Base-by-base conservation (phyloP, 2,113 vertebrate species). In the Athene cunicularia region DNA sequence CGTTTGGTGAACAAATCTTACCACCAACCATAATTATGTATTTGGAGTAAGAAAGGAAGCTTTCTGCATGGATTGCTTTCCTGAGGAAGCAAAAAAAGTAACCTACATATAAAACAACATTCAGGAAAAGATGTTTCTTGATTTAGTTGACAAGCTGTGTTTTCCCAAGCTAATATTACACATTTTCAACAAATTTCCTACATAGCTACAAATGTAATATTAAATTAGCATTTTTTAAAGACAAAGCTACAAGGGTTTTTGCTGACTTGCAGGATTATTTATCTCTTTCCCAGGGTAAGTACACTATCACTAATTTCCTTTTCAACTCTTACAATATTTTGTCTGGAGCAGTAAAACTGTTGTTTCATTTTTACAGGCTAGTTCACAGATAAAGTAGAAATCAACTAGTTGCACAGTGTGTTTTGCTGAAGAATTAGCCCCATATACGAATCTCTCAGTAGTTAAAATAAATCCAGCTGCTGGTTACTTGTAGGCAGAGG, bases 381-480 rank as follows among this genome's bases (percentile, higher is more conserved):
- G 41, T 93, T 95, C 84, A 43, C 77, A 93, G 91, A 95, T 70
- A 93, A 91, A 95, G 70, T 13, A 91, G 80, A 58, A 95, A 75
- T 50, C 84, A 93, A 73, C 63, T 24, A 55, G 73, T 58, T 85
- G 86, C 80, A 87, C 26, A 59, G 87, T 12, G 45, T n/a, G 67
- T 55, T 89, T 33, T 3, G 15, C 49, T 88, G 86, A 83, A 95
- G 89, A 94, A 96, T 89, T 76, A 91, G 68, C 66, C 67, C 77
- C 66, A 47, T 6, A 1, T 62, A 94, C 74, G 91, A 91, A 87
- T 37, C 87, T 45, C 71, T 62, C 94, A 76, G 91, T 15, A 91
- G 87, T 95, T 82, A 88, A 92, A 95, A 97, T 23, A 95, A 97
- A 95, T 49, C 75, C 95, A 96, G 93, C 91, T 94, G 94, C 80